Conservation (phyloP, 2,113 vertebrate species). For the Menura novaehollandiae region DNA sequence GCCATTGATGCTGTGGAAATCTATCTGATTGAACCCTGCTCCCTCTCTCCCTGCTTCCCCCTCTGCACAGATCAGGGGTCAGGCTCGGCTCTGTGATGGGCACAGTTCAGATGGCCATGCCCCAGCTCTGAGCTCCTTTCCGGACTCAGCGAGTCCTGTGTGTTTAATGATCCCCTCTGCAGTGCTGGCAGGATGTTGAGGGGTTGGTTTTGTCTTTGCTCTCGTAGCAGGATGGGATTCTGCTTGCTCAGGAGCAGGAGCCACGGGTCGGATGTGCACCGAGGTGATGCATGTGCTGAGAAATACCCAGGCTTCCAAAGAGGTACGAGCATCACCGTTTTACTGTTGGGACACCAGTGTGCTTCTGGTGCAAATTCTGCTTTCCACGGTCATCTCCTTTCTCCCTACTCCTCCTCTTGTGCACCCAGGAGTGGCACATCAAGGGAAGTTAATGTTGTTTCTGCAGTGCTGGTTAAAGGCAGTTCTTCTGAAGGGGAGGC, state of each 20-base stretch:
- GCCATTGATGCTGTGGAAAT: not conserved
- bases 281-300: not conserved
- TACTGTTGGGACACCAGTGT: not conserved
- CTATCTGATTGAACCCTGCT: not conserved
- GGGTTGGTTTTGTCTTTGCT: not conserved
- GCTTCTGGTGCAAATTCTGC: not conserved
- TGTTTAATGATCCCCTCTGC: not conserved
- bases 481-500: not conserved
- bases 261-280: accelerated
- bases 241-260: not conserved
- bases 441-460: not conserved
- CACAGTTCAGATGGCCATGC: not conserved
- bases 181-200: not conserved
- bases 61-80: not conserved
- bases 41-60: not conserved
- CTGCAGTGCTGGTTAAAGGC: not conserved
- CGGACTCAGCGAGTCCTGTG: not conserved
- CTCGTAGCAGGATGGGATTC: not conserved
- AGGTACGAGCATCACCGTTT: not conserved
- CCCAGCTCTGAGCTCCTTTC: not conserved
- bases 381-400: not conserved
- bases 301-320: not conserved
- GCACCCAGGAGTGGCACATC: not conserved
- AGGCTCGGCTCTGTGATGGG: not conserved
- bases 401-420: not conserved